Percentiles rank a stretch among this genome's conserved stretches.
Conservation (phyloP, 2,113 vertebrate species). For the Menura novaehollandiae region DNA sequence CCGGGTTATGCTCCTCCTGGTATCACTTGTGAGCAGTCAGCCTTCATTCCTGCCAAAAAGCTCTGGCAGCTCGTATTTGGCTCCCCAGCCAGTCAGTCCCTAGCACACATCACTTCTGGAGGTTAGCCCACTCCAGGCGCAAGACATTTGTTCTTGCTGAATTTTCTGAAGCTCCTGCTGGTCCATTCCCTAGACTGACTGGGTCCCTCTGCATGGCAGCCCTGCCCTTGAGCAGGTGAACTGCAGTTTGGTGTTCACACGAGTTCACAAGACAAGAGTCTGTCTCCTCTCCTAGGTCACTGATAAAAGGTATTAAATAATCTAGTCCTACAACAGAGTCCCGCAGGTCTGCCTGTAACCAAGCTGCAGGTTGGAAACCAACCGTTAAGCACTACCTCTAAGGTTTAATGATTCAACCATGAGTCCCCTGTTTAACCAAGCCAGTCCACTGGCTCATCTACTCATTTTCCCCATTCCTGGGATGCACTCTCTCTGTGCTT, state of each 20-base stretch:
- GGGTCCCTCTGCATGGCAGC: not conserved
- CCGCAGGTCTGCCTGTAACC: not conserved
- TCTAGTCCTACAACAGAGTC: not conserved
- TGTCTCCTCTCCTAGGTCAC: not conserved
- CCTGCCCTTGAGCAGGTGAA: not conserved
- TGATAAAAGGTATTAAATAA: not conserved
- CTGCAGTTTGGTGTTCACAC: not conserved
- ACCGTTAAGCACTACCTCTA: not conserved
- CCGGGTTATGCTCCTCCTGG: not conserved
- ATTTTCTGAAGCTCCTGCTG: not conserved
- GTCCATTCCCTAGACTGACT: not conserved
- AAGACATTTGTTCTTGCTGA: not conserved
- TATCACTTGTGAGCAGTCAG: fast-evolving
- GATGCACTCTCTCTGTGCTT: not conserved
- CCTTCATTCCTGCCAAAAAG: not conserved
- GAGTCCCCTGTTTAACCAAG: not conserved
- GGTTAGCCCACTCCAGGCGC: fast-evolving
- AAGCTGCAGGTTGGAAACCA: not conserved
- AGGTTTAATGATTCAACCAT: not conserved
- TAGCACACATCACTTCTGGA: not conserved
- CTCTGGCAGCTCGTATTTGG: not conserved
- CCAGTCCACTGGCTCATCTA: not conserved
- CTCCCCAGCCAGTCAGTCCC: not conserved
- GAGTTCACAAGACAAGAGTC: not conserved
- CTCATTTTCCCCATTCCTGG: not conserved